Evolutionary conservation across 2,113 vertebrate species (phyloP), one percentile per base, ranked within the genome.

Genomic region (Saguinus imperator): DNA sequence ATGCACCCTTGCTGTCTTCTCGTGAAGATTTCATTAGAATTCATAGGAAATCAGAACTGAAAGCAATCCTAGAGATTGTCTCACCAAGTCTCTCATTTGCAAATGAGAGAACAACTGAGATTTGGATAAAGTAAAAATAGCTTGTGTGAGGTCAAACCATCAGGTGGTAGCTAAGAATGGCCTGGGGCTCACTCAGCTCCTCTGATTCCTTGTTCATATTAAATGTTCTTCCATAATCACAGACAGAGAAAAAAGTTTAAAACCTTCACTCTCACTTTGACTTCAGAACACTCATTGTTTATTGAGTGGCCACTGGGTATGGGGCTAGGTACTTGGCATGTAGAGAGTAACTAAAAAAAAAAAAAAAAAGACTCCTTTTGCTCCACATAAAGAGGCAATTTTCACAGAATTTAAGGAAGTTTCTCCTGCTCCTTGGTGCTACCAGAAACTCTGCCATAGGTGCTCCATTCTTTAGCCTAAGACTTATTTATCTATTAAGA

Each of bases 61-160:
- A 94, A 83, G 61, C n/a, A 37, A 13, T 76, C 21, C 52, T 52
- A 43, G 43, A 87, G 32, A 73, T 50, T 21, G 13, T 87, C 82
- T 91, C 25, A 66, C 8, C 6, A 85, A 90, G 94, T 91, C 8
- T 76, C 20, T 77, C 66, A 8, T 88, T 89, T 92, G 68, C 70
- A 97, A 96, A 87, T 88, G 57, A 88, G 52, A 88, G 88, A 94
- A 58, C 91, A 88, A 55, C 23, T 35, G 80, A 91, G 43, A 84
- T 72, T 94, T 35, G 35, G 48, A 66, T 27, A 85, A 96, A 45
- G 80, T 94, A 82, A 90, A 89, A 95, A 86, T 73, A 87, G 45
- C 20, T 32, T 57, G 6, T 8, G 1, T 27, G 48, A 70, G 89
- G 45, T 81, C 80, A 90, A 68, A 35, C 18, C 20, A 3, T 43